Conservation (phyloP, 1,140 invertebrate genomes). For the Drosophila nannoptera region DNA sequence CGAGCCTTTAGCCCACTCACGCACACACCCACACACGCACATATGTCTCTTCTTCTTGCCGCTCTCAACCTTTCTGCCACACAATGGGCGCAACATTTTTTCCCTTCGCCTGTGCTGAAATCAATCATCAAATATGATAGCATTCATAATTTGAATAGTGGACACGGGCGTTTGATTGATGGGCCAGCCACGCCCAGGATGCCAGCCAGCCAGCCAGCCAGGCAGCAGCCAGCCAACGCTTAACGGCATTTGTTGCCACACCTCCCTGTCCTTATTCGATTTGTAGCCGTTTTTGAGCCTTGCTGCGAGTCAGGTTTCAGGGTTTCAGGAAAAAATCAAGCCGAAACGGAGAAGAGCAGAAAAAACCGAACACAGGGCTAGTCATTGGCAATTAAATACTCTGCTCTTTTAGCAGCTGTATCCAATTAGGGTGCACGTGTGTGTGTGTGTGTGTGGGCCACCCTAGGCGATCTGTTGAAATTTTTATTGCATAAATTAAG, state of each 20-base stretch:
- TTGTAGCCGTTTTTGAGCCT: constrained; percentile 60
- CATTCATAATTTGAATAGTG: constrained; percentile 76
- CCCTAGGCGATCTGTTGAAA: constrained; percentile 44
- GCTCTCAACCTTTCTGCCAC: background rate
- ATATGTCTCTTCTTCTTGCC: background rate
- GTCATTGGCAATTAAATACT: constrained; percentile 74
- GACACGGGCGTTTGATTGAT: constrained; percentile 69
- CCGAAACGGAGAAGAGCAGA: constrained; percentile 10
- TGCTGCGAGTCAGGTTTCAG: constrained; percentile 49
- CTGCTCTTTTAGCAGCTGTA: constrained; percentile 42
- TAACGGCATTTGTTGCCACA: constrained; percentile 9
- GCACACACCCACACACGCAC: constrained; percentile 19
- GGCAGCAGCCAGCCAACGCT: constrained; percentile 6
- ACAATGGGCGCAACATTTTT: constrained; percentile 48
- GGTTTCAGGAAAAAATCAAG: constrained; percentile 5
- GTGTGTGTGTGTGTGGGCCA: constrained; percentile 17
- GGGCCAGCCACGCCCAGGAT: constrained; percentile 43
- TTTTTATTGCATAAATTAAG: constrained; percentile 78
- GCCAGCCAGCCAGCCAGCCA: constrained; percentile 10
- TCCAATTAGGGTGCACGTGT: constrained; percentile 53
- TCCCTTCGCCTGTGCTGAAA: constrained; percentile 42
- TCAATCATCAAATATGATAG: constrained; percentile 74
- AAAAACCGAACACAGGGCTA: constrained; percentile 38
- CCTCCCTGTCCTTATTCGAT: constrained; percentile 40
- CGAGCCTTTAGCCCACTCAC: constrained; percentile 55